These are phyloP conservation scores for Augiades crinisus DNA, from an alignment of 2,888 invertebrate genomes.

Conservation along the genomic window DNA sequence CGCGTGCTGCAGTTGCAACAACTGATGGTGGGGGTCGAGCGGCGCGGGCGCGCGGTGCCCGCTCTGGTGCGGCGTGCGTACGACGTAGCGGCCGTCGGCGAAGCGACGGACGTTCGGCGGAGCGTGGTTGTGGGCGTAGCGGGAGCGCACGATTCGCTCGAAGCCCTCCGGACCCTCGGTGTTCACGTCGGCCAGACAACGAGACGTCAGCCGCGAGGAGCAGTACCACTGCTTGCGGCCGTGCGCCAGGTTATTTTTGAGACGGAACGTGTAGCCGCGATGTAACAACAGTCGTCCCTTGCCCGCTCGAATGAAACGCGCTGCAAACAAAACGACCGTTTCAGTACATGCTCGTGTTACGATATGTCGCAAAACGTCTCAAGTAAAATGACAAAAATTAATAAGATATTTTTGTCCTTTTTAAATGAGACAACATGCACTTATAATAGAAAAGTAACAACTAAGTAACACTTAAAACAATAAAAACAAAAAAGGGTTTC, in stretches of 20 bases:
- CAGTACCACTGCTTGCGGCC: slow-evolving; percentile 78
- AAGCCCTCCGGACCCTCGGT: slow-evolving; percentile 77
- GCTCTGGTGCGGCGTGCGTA: slow-evolving; percentile 75
- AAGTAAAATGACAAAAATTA: neutral
- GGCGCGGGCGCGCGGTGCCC: slow-evolving; percentile 74
- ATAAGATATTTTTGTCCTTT: neutral
- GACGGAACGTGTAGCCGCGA: slow-evolving; percentile 73
- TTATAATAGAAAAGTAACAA: slow-evolving; percentile 16
- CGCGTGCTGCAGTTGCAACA: slow-evolving; percentile 73
- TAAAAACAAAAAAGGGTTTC: neutral
- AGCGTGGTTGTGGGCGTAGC: slow-evolving; percentile 74
- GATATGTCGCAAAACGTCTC: neutral
- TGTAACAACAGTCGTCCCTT: slow-evolving; percentile 71
- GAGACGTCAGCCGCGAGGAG: slow-evolving; percentile 72
- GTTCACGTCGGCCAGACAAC: slow-evolving; percentile 74
- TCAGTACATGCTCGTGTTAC: slow-evolving; percentile 22
- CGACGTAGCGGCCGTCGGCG: slow-evolving; percentile 74
- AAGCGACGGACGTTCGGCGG: slow-evolving; percentile 76
- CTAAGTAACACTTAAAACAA: slow-evolving; percentile 4
- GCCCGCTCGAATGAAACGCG: slow-evolving; percentile 75
- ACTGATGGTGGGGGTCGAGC: slow-evolving; percentile 72
- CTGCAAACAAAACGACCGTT: slow-evolving; percentile 44
- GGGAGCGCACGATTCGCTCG: slow-evolving; percentile 74
- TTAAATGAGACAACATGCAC: slow-evolving; percentile 7
- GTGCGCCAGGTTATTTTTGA: slow-evolving; percentile 77